Base-by-base conservation (phyloP, 1,140 invertebrate species). In the Lepidurus packardi region DNA sequence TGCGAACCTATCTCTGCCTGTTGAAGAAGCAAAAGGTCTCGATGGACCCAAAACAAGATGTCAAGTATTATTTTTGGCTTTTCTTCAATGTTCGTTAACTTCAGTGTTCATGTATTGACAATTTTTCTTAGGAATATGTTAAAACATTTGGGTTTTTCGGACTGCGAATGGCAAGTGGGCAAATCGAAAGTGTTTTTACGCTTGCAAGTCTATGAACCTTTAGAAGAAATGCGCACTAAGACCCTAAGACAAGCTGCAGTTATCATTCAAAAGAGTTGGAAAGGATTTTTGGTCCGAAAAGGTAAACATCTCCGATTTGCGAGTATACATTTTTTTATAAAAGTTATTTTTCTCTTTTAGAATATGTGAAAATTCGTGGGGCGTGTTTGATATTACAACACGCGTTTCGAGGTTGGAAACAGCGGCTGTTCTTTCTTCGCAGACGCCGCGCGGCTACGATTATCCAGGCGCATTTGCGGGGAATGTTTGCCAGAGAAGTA, bases 161-260 rank as follows among this genome's bases (percentile, higher is more conserved):
- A 86, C 8, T 91, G 88, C 11, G 92, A 97, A 84, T 65, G 53
- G 53, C 53, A 65, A 65, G 91, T 96, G 77, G 96, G 96, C 7
- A 93, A 92, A 84, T 92, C 90, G 1, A 97, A 96, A 86, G 91
- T 98, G 73, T 96, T 98, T 85, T 88, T 98, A 80, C 87, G 94
- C 76, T 92, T 89, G 74, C 90, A 90, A 76, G 92, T 94, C 24
- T 93, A 96, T 84, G 93, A 96, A 82, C 93, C 93, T 0, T 85
- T 98, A 0, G 96, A 98, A 85, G 93, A 96, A 79, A 86, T 86
- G 7, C 85, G 93, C 78, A 91, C 90, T 79, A 86, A 88, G 65
- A 87, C 95, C 43, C 85, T 95, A 24, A 89, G 88, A 53, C 85
- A 86, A 0, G 92, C 91, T 80, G 93, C 94, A 0, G 85, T 93